Evolutionary conservation across 2,797 vertebrate genomes (phyloP).

Genomic region (Anabas testudineus): DNA sequence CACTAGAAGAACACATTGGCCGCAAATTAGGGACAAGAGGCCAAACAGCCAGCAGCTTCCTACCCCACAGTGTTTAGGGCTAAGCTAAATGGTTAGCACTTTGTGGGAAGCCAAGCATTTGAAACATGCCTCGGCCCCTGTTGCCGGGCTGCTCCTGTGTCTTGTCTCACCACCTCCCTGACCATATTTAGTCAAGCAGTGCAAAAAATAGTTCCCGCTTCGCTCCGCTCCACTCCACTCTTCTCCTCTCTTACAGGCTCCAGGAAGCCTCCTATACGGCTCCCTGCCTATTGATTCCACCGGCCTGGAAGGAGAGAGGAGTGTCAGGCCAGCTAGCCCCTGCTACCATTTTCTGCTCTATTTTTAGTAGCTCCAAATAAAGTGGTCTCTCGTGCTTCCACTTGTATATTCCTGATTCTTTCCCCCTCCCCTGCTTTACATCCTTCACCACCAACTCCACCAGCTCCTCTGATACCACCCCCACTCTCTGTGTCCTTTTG

Average conservation of each 20-base stretch:
- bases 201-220: constrained; percentile 95
- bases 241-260: constrained; percentile 73
- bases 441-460: constrained; percentile 72
- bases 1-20: constrained; percentile 47
- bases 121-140: constrained; percentile 90
- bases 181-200: constrained; percentile 99
- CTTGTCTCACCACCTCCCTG: constrained; percentile 93
- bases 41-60: constrained; percentile 46
- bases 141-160: constrained; percentile 91
- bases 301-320: constrained; percentile 83
- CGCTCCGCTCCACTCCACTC: constrained; percentile 60
- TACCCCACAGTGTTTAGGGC: constrained; percentile 36
- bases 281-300: constrained; percentile 94
- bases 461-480: constrained; percentile 60
- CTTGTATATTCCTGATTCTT: constrained; percentile 87
- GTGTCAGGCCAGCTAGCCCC: constrained; percentile 76
- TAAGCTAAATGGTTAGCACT: constrained; percentile 69
- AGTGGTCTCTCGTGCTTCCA: constrained; percentile 91
- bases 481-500: constrained; percentile 75
- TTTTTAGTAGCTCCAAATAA: constrained; percentile 97
- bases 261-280: constrained; percentile 89
- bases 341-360: constrained; percentile 89
- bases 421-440: constrained; percentile 66
- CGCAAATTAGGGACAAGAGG: constrained; percentile 62
- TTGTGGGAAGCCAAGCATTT: constrained; percentile 89